Percentiles rank a stretch among this genome's conserved stretches.
phyloP scores from a whole-genome alignment of 2,888 invertebrate species.

The Stramonita haemastoma region DNA sequence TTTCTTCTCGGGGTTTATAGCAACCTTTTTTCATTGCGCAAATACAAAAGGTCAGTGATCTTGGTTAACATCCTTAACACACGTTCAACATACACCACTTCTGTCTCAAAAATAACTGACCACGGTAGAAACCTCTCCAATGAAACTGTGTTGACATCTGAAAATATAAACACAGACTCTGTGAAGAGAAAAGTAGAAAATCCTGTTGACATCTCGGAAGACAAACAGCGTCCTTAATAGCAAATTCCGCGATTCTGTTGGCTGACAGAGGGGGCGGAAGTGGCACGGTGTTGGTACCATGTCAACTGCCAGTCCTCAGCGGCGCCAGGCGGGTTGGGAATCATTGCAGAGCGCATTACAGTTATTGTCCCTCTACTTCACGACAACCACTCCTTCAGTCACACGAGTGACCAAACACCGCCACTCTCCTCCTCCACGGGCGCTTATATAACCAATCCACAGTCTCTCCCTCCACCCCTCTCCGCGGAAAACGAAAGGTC shows the following conservation, averaged over 20 bases:
- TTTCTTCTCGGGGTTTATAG: no score
- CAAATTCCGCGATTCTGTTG: not conserved
- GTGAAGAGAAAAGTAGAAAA: not conserved
- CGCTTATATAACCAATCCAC: not conserved
- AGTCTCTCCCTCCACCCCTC: not conserved
- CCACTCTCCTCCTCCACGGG: not conserved
- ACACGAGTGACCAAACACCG: not conserved
- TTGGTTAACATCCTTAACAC: no score
- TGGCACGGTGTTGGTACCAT: not conserved
- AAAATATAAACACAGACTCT: no score
- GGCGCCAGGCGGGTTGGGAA: slow-evolving; percentile 22
- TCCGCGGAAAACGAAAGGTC: not conserved
- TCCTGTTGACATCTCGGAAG: not conserved
- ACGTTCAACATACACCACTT: no score
- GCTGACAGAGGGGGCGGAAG: not conserved
- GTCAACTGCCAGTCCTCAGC: not conserved
- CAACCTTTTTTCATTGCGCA: no score
- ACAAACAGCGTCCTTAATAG: slow-evolving; percentile 15
- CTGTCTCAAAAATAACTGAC: no score
- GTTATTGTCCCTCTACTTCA: not conserved
- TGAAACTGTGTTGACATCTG: no score
- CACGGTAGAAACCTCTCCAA: no score
- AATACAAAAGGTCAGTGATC: no score
- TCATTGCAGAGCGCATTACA: not conserved
- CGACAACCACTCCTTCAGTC: not conserved